A percentile compares a stretch with the other conserved stretches of the same genome.
Conservation (phyloP, 2,888 invertebrate genomes). For the Papilio demoleus region DNA sequence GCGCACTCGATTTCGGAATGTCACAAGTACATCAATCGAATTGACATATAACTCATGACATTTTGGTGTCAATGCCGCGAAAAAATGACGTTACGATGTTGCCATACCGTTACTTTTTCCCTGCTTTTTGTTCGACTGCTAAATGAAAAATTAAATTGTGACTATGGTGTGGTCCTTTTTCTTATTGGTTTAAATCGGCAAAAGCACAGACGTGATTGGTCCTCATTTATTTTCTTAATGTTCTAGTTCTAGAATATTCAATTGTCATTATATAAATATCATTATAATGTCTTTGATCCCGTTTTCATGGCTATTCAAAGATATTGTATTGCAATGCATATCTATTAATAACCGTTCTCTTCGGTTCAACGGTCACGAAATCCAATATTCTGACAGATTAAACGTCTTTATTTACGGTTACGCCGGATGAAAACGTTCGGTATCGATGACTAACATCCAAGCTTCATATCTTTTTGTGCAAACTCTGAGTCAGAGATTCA, state of each 20-base stretch:
- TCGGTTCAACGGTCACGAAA: conserved; percentile 39
- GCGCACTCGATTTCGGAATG: conserved; percentile 38
- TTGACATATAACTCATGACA: conserved; percentile 28
- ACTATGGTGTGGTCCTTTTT: neutral
- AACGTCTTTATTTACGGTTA: conserved; percentile 36
- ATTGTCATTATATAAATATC: neutral
- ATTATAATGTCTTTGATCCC: neutral
- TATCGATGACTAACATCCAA: conserved; percentile 34
- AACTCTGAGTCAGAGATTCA: conserved; percentile 37
- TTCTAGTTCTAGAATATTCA: neutral
- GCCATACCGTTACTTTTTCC: conserved; percentile 13
- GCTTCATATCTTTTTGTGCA: conserved; percentile 22
- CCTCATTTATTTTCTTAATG: neutral
- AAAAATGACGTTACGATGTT: conserved; percentile 26
- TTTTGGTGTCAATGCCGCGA: conserved; percentile 37
- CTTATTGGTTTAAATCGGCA: neutral
- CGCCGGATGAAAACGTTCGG: conserved; percentile 23
- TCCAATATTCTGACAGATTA: conserved; percentile 37
- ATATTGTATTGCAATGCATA: conserved; percentile 21
- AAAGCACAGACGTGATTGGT: neutral
- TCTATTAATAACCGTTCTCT: conserved; percentile 23
- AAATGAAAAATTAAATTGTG: neutral
- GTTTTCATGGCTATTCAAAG: conserved; percentile 24
- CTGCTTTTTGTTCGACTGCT: neutral
- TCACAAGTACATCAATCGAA: conserved; percentile 31